phyloP scores from a whole-genome alignment of 1,140 invertebrate genomes.

The Drosophila ercepeae region DNA sequence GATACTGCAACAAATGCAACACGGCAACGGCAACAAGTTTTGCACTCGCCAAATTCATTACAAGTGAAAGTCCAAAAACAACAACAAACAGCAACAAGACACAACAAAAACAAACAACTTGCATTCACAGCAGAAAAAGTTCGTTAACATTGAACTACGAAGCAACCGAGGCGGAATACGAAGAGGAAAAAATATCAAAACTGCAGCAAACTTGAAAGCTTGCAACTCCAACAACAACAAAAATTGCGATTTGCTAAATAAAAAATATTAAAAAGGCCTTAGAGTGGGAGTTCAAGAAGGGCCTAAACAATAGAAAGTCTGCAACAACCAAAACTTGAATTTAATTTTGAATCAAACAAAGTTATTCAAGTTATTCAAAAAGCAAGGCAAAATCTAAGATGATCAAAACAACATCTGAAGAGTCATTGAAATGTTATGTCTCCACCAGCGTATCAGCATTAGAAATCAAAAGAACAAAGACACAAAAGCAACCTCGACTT shows the following conservation, averaged over 20 bases:
- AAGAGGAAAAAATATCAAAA: conserved; percentile 37
- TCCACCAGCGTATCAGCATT: not conserved
- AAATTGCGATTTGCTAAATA: no score
- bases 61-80: conserved; percentile 77
- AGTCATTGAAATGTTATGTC: not conserved
- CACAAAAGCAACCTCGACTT: conserved; percentile 2
- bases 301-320: not conserved
- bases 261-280: conserved; percentile 3
- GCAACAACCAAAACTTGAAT: not conserved
- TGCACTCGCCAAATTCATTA: conserved; percentile 76
- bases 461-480: not conserved
- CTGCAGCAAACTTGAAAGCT: conserved; percentile 44
- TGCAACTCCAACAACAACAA: conserved; percentile 6
- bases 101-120: conserved; percentile 37
- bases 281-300: not conserved
- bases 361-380: no score
- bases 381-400: not conserved
- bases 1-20: conserved; percentile 37
- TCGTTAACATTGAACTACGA: conserved; percentile 84
- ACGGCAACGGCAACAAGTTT: conserved; percentile 47
- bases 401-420: not conserved
- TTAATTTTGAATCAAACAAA: no score
- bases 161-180: conserved; percentile 56
- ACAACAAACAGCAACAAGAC: conserved; percentile 34
- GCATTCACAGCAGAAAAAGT: conserved; percentile 69